Percentiles rank a stretch among this genome's conserved stretches.
Evolutionary conservation across 2,888 invertebrate genomes (phyloP).

Genomic region (Argynnis bischoffii): DNA sequence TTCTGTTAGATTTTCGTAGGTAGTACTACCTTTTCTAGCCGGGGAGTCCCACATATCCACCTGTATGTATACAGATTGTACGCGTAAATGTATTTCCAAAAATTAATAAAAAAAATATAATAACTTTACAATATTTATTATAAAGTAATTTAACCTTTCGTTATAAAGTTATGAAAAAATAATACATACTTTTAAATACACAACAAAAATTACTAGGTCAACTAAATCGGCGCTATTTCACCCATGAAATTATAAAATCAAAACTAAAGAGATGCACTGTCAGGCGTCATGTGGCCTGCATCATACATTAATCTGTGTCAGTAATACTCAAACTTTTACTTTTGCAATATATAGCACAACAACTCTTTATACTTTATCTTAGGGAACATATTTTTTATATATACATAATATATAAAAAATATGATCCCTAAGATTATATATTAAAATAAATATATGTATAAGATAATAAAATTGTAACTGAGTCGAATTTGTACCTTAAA

Average conservation of each 20-base stretch:
- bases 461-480: too few relatives aligned
- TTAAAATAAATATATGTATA: background rate
- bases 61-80: too few relatives aligned
- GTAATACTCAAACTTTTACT: slow-evolving; percentile 28
- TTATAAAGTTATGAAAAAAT: background rate
- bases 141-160: background rate
- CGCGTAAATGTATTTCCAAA: too few relatives aligned
- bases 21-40: too few relatives aligned
- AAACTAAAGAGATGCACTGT: slow-evolving; percentile 50
- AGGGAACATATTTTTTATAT: too few relatives aligned
- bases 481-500: too few relatives aligned
- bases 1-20: too few relatives aligned
- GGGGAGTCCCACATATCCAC: too few relatives aligned
- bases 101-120: too few relatives aligned
- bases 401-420: background rate
- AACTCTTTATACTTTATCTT: background rate
- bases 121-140: too few relatives aligned
- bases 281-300: slow-evolving; percentile 41
- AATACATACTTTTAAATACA: slow-evolving; percentile 27
- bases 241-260: slow-evolving; percentile 46
- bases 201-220: slow-evolving; percentile 49
- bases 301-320: slow-evolving; percentile 37
- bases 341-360: background rate
- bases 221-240: slow-evolving; percentile 43
- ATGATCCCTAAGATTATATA: background rate